Percentiles rank a stretch among this genome's conserved stretches.
phyloP scores from a whole-genome alignment of 2,113 vertebrate species.

The Chiloscyllium plagiosum region DNA sequence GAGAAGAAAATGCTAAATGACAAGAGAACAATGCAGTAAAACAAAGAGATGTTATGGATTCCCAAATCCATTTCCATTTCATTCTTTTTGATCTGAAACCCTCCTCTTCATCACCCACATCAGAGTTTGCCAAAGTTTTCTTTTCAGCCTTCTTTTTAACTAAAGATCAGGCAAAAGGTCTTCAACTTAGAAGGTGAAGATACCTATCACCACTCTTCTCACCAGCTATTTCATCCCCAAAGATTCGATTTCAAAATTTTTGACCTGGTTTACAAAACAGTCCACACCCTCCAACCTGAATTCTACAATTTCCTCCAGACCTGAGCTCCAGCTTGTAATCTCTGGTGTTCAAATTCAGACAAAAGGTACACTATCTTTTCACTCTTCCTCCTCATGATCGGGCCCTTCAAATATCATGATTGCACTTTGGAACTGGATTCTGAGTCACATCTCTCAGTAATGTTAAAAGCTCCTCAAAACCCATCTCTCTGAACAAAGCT shows the following conservation, averaged over 20 bases:
- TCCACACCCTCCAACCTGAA: not conserved
- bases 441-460: not conserved
- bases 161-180: not conserved
- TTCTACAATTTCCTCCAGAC: not conserved
- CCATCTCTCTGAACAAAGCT: not conserved
- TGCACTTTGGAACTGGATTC: not conserved
- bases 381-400: not conserved
- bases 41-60: not conserved
- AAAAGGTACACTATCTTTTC: not conserved
- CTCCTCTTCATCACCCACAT: not conserved
- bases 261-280: not conserved
- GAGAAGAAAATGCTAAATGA: slow-evolving; percentile 12
- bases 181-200: too few species aligned
- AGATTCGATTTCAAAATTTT: not conserved
- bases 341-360: not conserved
- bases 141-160: not conserved
- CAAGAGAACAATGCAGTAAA: not conserved
- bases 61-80: not conserved
- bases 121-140: not conserved
- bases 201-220: not conserved
- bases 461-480: not conserved
- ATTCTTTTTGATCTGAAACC: not conserved
- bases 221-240: not conserved
- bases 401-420: not conserved
- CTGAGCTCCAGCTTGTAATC: not conserved